Base-by-base conservation (phyloP, 2,888 invertebrate genomes). In the Harpagoxenus sublaevis region DNA sequence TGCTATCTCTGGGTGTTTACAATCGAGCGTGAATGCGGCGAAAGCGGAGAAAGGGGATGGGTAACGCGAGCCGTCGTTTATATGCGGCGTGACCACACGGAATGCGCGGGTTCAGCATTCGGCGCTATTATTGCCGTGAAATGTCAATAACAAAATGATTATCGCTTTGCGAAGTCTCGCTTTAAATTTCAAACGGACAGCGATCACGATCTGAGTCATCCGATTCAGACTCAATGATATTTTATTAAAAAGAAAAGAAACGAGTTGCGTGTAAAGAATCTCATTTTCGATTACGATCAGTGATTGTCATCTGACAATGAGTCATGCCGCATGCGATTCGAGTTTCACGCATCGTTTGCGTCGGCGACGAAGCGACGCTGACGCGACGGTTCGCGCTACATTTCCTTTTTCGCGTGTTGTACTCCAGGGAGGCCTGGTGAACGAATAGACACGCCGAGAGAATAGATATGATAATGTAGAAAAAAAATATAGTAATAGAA, bases 71-170 rank as follows among this genome's bases (percentile, higher is more conserved):
- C 48, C 23, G 15, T 66, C 48, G 70, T 79, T 79, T 79, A 48
- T 15, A 55, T 15, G 35, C n/a, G 60, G 35, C n/a, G 60, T 12
- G 60, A n/a, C 3, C 51, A 6, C 18, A 28, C 35, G 48, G 79
- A 81, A 81, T 81, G 71, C 39, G 48, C 60, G 12, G 62, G 3
- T 62, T 81, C 70, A 70, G 60, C 78, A 68, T 51, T 75, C 31
- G 35, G 23, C 42, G 6, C 60, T 39, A 28, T 81, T 71, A 51
- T 79, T 39, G 23, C 35, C n/a, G 23, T 8, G 39, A 60, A 71
- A 28, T 71, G 42, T 60, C 12, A 48, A 81, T 28, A 71, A 81
- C 45, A 60, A 45, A 70, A 60, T 12, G 48, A 51, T 70, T 70
- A 48, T 68, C 57, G 12, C 12, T 18, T 39, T 28, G 12, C 18